Base-by-base conservation (phyloP, 2,888 invertebrate genomes). In the Protonemura montana region DNA sequence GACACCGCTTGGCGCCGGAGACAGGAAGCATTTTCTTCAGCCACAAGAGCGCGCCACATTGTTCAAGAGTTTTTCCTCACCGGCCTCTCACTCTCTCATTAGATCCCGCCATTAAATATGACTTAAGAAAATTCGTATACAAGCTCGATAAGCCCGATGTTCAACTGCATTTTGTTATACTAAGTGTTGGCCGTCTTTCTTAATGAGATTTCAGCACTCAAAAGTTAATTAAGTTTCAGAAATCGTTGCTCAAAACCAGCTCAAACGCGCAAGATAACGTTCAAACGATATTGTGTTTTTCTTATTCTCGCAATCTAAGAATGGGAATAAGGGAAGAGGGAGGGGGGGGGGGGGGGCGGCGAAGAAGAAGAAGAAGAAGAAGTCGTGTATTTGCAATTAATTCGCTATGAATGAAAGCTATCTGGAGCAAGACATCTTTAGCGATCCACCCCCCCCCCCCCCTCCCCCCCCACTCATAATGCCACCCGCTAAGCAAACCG, bases 361-460 rank as follows among this genome's bases (percentile, higher is more conserved):
- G n/a, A n/a, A 41, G 41, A 13, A 41, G 41, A 41, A 59, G 59
- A 13, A 59, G 59, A 59, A 59, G 59, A 59, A 59, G 59, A 59
- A 59, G 59, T 59, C 59, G 59, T 59, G 59, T 81, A 84, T 84
- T 84, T 29, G 59, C 27, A 84, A 84, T 84, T 84, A 76, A 76
- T 84, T 84, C 29, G 26, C 28, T 84, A 76, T 84, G 84, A 84
- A 84, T 84, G 84, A 84, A 76, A 27, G 84, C 82, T 83, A 83
- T 83, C 82, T 83, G 35, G 26, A 7, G 3, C 59, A 29, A 59
- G 84, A 76, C 27, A 76, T 84, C 28, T 84, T 29, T 30, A 28
- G 78, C 78, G 81, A 59, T 59, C 59, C 59, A 41, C 41, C 6
- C 41, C 59, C 59, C 59, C 59, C 59, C 21, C 6, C 13, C 59